Evolutionary conservation across 2,113 vertebrate species (phyloP).

Genomic region (Peucedramus taeniatus): DNA sequence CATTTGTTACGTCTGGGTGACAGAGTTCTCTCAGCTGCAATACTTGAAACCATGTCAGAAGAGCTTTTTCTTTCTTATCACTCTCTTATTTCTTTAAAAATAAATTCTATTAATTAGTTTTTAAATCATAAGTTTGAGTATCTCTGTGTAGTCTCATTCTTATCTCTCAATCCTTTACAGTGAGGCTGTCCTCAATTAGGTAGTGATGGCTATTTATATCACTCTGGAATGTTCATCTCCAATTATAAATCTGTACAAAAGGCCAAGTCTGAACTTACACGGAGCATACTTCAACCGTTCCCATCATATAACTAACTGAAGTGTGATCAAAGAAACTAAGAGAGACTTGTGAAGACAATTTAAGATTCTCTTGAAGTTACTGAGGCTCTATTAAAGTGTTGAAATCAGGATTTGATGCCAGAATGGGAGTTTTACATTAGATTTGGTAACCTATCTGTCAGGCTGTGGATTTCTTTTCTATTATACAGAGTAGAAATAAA

Average conservation of each 20-base stretch:
- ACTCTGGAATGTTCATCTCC: background rate
- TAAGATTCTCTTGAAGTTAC: background rate
- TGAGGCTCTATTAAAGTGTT: background rate
- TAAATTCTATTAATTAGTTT: slow-evolving; percentile 35
- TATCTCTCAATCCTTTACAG: background rate
- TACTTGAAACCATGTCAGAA: background rate
- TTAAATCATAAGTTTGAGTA: slow-evolving; percentile 5
- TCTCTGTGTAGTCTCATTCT: slow-evolving; percentile 20
- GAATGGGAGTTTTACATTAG: background rate
- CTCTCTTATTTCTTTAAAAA: background rate
- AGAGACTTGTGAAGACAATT: background rate
- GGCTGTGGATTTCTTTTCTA: background rate
- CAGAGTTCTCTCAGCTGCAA: background rate
- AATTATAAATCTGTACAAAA: slow-evolving; percentile 38
- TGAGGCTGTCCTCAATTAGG: slow-evolving; percentile 19
- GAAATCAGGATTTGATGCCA: background rate
- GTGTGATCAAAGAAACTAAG: background rate
- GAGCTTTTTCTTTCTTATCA: background rate
- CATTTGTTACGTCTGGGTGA: slow-evolving; percentile 1
- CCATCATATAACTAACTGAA: background rate
- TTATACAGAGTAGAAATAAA: background rate
- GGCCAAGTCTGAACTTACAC: background rate
- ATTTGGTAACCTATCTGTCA: background rate
- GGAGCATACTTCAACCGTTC: background rate
- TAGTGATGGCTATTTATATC: slow-evolving; percentile 27